Evolutionary conservation across 2,888 invertebrate genomes (phyloP), one percentile per base, ranked within the genome.

Genomic region (Pollenia labialis): DNA sequence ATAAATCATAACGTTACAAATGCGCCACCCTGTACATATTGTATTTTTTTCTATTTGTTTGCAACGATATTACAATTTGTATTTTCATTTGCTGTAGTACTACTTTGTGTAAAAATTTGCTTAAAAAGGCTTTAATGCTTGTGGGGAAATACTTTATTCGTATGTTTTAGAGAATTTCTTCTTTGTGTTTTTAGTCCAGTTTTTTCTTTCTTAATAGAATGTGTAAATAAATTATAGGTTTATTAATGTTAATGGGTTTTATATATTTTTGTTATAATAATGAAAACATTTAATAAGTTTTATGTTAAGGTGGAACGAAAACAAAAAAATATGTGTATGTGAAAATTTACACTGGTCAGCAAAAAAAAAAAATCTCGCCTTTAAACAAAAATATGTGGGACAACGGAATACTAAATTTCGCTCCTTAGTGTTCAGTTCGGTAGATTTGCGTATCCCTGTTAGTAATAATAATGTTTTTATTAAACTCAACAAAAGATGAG

Each of bases 31-130:
- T 32, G 32, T 32, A 4, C 32, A 32, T 32, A 32, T 32, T 32
- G 32, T 32, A 32, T 32, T 32, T 32, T 32, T 60, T 14, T 60
- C 4, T 9, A n/a, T 16, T 62, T 40, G 32, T 64, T 54, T 50
- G 1, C 72, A 68, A 68, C 46, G 56, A 77, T 56, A n/a, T 79
- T 48, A 32, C 32, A 32, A 16, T 60, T 68, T 40, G 14, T 68
- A 9, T 48, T 66, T 77, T 66, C n/a, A 54, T 11, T 32, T 69
- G 64, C 23, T n/a, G 42, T 50, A 52, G 50, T 18, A 62, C 52
- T 40, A 72, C 18, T 74, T 81, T 81, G 71, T 68, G 23, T 23
- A 7, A 44, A 16, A 48, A 23, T 79, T 14, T 50, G 14, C 54
- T 10, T 4, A 4, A 16, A 23, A 50, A 18, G 69, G 8, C 7